phyloP scores from a whole-genome alignment of 2,113 vertebrate genomes.

The Numenius arquata region DNA sequence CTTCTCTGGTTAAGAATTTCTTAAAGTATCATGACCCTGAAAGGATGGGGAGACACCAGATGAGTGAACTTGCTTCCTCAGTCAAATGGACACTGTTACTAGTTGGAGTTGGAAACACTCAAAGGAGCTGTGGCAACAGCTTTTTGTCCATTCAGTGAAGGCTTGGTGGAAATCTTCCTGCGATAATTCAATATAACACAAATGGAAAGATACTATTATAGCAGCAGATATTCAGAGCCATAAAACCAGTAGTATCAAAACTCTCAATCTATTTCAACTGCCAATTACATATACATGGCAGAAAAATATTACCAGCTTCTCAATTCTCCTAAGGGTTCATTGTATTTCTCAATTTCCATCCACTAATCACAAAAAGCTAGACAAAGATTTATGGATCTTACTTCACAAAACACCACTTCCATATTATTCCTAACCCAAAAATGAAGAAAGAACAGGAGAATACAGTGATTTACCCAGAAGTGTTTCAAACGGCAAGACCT shows the following conservation, averaged over 20 bases:
- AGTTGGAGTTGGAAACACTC: not conserved
- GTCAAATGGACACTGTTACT: not conserved
- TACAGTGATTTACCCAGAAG: not conserved
- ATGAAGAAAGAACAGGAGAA: not conserved
- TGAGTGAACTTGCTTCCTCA: not conserved
- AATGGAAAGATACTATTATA: not conserved
- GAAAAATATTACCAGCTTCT: not conserved
- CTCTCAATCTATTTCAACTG: not conserved
- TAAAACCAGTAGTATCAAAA: no score
- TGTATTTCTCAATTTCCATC: not conserved
- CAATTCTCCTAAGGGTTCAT: not conserved
- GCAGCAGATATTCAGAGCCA: no score
- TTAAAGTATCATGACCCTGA: not conserved
- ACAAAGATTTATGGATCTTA: not conserved
- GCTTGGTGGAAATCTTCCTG: not conserved
- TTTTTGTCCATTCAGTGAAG: not conserved
- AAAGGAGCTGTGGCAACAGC: not conserved
- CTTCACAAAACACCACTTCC: not conserved
- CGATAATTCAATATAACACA: not conserved
- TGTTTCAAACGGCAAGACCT: not conserved
- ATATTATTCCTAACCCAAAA: not conserved
- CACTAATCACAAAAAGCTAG: not conserved
- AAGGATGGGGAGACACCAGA: not conserved
- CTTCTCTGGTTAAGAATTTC: not conserved
- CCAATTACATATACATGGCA: fast-evolving